phyloP scores from a whole-genome alignment of 2,797 vertebrate species.

The Danio albolineatus region DNA sequence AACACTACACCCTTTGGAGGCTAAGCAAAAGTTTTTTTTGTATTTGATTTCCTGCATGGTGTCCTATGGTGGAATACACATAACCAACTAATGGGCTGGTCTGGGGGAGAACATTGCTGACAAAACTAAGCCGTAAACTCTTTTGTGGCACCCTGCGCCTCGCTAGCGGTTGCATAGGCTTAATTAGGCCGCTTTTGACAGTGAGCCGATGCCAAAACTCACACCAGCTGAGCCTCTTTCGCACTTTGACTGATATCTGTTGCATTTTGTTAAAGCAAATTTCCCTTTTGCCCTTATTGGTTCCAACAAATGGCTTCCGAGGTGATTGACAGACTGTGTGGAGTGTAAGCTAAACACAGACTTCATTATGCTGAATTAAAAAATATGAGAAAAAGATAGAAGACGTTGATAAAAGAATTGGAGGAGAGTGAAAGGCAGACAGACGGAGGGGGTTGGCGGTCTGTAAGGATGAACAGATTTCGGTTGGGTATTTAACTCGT shows the following conservation, averaged over 20 bases:
- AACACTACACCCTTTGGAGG: not conserved
- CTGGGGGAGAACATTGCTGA: not conserved
- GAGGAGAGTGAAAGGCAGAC: conserved; percentile 26
- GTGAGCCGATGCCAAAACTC: conserved; percentile 26
- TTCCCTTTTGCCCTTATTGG: conserved; percentile 10
- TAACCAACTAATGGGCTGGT: conserved; percentile 28
- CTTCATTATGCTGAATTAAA: conserved; percentile 59
- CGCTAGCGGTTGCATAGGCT: conserved; percentile 9
- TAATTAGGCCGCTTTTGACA: conserved; percentile 46
- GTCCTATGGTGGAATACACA: not conserved
- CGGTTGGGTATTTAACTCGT: conserved; percentile 45
- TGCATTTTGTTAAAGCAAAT: conserved; percentile 38
- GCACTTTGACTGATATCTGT: conserved; percentile 34
- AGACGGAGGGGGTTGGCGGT: conserved; percentile 17
- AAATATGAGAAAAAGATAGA: conserved; percentile 34
- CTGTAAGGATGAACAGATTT: conserved; percentile 50
- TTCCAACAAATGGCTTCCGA: conserved; percentile 17
- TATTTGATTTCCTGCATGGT: conserved; percentile 12
- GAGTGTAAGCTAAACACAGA: conserved; percentile 23
- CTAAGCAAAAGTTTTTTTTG: not conserved
- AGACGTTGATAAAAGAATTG: conserved; percentile 33
- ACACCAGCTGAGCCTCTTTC: conserved; percentile 31
- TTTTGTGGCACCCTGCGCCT: conserved; percentile 37
- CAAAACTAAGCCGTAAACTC: conserved; percentile 42
- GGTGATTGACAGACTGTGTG: conserved; percentile 21